Base-by-base conservation (phyloP, 2,888 invertebrate species). In the Phortica magna region DNA sequence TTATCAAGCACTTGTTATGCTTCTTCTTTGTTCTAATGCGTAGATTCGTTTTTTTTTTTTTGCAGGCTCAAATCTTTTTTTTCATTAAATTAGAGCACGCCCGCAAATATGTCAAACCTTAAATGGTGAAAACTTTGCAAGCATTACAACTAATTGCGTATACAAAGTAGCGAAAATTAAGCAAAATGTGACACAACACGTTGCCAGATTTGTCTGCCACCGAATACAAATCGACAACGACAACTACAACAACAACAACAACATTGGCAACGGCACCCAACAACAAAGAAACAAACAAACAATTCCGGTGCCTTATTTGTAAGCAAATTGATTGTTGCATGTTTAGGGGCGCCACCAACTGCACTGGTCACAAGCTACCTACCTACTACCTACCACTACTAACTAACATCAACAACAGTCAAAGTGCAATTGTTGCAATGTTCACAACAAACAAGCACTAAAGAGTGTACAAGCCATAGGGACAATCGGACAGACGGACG, bases 221-320 rank as follows among this genome's bases (percentile, higher is more conserved):
- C 17, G 76, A 57, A 9, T 17, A 68, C 68, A 68, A 68, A 61
- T 19, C 61, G 19, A 19, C 7, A 70, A 59, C 9, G 17, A 76
- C 67, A 39, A 19, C 9, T 65, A 59, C 10, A 22, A 76, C 68
- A 39, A 22, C 55, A 61, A 22, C 61, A 17, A 61, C 14, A n/a
- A 6, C 14, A 19, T 14, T 19, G 59, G 19, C 59, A 61, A 61
- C 22, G 19, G 43, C 68, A 6, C 7, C 7, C 39, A 64, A 64
- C 48, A 68, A 68, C 68, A 42, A 71, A 59, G 7, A 17, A 59
- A 9, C 9, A 48, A 9, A 48, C 76, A 71, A 19, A 39, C 48
- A 31, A 76, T 79, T 73, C 78, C 87, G 89, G 87, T 88, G 83
- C 90, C 90, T 90, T 89, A 90, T 89, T 89, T 89, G 90, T 87